Percentiles rank a stretch among this genome's conserved stretches.
Conservation (phyloP, 2,113 vertebrate genomes). For the Calyptomena viridis region DNA sequence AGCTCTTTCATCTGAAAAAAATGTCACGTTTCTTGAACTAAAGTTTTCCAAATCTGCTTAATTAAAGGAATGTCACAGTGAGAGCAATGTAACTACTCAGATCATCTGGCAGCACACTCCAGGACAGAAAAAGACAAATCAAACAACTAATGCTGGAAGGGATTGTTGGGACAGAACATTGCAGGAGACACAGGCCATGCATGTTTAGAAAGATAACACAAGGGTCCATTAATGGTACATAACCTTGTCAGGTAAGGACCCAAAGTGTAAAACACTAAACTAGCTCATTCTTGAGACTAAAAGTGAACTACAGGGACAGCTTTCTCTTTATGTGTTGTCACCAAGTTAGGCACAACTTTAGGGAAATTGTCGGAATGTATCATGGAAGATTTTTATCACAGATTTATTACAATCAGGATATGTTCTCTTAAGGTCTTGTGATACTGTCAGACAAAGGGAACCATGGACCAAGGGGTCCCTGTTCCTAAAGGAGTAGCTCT, state of each 20-base stretch:
- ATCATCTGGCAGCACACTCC: neutral
- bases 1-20: neutral
- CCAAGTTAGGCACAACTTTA: neutral
- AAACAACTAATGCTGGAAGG: neutral
- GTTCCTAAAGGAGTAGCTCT: neutral
- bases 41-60: neutral
- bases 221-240: neutral
- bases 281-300: neutral
- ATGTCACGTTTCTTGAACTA: neutral
- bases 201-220: neutral
- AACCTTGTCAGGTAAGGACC: neutral
- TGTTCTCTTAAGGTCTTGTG: neutral
- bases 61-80: neutral
- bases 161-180: neutral
- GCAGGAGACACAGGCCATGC: neutral
- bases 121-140: neutral
- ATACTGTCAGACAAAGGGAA: neutral
- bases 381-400: neutral
- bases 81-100: neutral
- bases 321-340: neutral
- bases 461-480: neutral
- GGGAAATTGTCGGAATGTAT: neutral
- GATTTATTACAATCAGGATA: neutral
- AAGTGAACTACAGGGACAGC: neutral
- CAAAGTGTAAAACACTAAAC: neutral